Base-by-base conservation (phyloP, 1,140 invertebrate species). In the Chironomus striatipennis region DNA sequence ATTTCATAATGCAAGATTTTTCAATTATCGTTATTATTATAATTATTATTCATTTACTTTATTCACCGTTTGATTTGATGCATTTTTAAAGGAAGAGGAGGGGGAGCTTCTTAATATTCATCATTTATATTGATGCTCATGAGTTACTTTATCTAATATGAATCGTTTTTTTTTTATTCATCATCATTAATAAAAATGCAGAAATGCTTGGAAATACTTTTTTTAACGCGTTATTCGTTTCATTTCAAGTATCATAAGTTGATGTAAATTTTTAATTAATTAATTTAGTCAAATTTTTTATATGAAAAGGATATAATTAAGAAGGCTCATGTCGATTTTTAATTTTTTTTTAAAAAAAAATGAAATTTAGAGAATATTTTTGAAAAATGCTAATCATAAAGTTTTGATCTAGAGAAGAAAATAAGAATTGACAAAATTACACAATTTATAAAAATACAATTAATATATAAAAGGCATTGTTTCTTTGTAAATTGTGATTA, bases 401-500 rank as follows among this genome's bases (percentile, higher is more conserved):
- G 24, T 34, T 57, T 57, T 57, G 47, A 57, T 57, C 47, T 57
- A 57, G 47, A 57, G n/a, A n/a, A 5, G 12, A 57, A 8, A 47
- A 8, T 12, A 47, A 47, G 43, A 57, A 57, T 57, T 57, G 47
- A 57, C 12, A 15, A 57, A 57, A 57, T 12, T 57, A 57, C n/a
- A 5, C 24, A 34, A 34, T 15, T 57, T 15, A 57, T 57, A 57
- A 57, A n/a, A 57, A 34, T 34, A 34, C 24, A 34, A 57, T 15
- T 57, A 57, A n/a, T 57, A 1, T 57, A n/a, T 57, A 57, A 57
- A 57, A 57, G 47, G 47, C 47, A 57, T n/a, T 57, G 47, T 57
- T n/a, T n/a, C 47, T 57, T 57, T 57, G 47, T 57, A 57, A 57
- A n/a, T 57, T 57, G 47, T 57, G 47, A 57, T n/a, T 57, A 57